phyloP scores from a whole-genome alignment of 2,113 vertebrate species.

The Megaptera novaeangliae region DNA sequence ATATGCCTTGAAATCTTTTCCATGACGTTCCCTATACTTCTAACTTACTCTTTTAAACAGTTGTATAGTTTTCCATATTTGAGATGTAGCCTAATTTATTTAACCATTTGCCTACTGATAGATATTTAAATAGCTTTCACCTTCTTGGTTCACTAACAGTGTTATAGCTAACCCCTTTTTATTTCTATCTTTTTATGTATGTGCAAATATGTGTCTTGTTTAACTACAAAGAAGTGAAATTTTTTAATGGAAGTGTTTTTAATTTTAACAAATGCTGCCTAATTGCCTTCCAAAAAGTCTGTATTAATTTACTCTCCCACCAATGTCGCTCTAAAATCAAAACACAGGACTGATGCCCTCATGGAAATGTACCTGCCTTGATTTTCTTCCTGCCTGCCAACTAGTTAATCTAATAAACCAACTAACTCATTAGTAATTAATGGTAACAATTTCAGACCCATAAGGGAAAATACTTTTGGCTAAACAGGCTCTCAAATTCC shows the following conservation, averaged over 20 bases:
- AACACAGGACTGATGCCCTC: neutral
- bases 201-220: neutral
- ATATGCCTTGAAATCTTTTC: neutral
- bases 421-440: neutral
- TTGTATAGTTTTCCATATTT: neutral
- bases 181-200: neutral
- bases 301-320: neutral
- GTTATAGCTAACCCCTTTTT: neutral
- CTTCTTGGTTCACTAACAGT: neutral
- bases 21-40: neutral
- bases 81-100: neutral
- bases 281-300: neutral
- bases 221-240: neutral
- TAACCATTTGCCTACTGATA: neutral
- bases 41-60: neutral
- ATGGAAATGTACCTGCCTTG: neutral
- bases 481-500: neutral
- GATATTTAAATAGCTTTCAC: neutral
- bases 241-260: neutral
- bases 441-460: neutral
- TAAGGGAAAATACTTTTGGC: neutral
- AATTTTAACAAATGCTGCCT: neutral
- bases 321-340: neutral
- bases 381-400: neutral
- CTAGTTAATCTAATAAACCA: neutral